Percentiles rank a stretch among this genome's conserved stretches.
Evolutionary conservation across 2,113 vertebrate species (phyloP).

Genomic region (Cyanocitta stelleri): DNA sequence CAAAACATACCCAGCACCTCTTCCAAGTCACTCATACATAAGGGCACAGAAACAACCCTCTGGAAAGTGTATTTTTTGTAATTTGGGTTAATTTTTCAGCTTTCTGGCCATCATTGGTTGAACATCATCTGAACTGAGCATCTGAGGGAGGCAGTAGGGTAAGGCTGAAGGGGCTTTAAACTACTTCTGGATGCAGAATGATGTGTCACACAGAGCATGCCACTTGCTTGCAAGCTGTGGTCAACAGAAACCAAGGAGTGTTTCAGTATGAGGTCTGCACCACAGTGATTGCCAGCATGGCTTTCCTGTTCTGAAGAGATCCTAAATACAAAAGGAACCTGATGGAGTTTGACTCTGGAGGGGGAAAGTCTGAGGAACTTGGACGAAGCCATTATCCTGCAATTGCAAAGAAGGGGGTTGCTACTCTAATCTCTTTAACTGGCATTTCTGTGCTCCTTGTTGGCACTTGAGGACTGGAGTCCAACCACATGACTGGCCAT

Average conservation of each 20-base stretch:
- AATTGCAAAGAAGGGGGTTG: neutral
- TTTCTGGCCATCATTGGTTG: neutral
- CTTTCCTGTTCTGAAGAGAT: neutral
- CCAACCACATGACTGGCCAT: conserved; percentile 31
- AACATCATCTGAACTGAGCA: neutral
- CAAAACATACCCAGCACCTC: neutral
- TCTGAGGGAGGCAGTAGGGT: neutral
- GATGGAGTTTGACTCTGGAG: accelerated
- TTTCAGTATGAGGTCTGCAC: neutral
- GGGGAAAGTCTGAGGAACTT: neutral
- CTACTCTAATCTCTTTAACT: neutral
- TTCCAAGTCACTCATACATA: neutral
- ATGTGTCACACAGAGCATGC: accelerated
- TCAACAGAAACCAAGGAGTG: neutral
- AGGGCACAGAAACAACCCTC: neutral
- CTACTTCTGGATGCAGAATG: neutral
- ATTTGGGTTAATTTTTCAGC: neutral
- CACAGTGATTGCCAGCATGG: accelerated
- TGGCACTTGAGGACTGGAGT: neutral
- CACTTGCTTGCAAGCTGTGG: neutral
- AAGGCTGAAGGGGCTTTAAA: neutral
- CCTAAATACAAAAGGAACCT: neutral
- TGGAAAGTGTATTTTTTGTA: neutral
- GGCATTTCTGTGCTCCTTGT: neutral
- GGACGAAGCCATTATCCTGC: neutral